Evolutionary conservation across 2,797 vertebrate genomes (phyloP).

Genomic region (Cichlasoma orientale): DNA sequence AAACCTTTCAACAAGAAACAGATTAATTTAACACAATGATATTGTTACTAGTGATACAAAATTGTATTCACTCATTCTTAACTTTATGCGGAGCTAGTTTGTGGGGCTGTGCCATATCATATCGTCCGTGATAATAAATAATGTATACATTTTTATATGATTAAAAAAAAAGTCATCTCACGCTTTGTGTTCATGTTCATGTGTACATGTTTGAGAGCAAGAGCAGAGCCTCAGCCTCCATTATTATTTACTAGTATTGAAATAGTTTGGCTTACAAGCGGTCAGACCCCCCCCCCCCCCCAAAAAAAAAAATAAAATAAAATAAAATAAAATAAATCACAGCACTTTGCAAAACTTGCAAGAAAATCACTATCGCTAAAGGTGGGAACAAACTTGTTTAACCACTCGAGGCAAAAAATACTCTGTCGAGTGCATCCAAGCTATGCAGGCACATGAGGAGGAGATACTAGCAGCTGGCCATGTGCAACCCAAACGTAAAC

Average conservation of each 20-base stretch:
- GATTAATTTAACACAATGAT: neutral
- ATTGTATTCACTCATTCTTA: neutral
- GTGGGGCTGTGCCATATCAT: no score
- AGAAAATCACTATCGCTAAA: neutral
- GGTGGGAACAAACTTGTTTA: neutral
- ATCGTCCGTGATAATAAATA: no score
- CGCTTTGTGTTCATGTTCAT: neutral
- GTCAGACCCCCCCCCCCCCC: neutral
- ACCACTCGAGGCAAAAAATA: neutral
- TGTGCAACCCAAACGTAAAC: neutral
- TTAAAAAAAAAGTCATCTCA: neutral
- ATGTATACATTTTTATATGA: no score
- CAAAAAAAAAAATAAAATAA: no score
- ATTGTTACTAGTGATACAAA: neutral
- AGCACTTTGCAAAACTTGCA: neutral
- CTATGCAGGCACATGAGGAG: neutral
- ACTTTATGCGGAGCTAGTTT: neutral
- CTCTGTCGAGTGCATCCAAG: neutral
- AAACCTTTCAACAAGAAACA: conserved; percentile 81
- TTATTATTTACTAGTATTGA: neutral
- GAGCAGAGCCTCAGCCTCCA: neutral
- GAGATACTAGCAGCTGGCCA: neutral
- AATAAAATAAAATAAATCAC: neutral
- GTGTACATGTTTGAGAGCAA: neutral
- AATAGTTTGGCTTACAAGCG: neutral